A percentile compares a stretch with the other conserved stretches of the same genome.
Conservation (phyloP, 2,888 invertebrate genomes). For the Lasioglossum oenotherae region DNA sequence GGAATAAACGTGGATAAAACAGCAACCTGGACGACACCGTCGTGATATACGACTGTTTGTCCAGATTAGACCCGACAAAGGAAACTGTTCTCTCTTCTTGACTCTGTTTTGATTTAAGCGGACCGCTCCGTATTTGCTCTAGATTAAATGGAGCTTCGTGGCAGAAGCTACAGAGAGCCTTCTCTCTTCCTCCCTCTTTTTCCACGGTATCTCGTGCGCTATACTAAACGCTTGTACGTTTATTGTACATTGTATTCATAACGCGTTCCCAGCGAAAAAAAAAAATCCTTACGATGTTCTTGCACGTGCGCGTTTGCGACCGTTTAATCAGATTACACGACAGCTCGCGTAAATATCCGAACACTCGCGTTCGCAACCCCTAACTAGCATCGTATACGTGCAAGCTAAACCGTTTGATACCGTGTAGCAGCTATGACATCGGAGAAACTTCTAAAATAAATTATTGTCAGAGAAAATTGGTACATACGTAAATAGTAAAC, state of each 20-base stretch:
- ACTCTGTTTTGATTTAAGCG: slow-evolving; percentile 77
- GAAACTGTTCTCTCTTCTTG: slow-evolving; percentile 74
- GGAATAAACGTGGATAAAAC: slow-evolving; percentile 64
- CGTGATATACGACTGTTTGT: slow-evolving; percentile 78
- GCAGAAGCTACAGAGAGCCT: slow-evolving; percentile 38
- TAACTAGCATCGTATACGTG: not conserved
- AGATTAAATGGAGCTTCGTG: slow-evolving; percentile 75
- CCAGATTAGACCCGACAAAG: slow-evolving; percentile 80
- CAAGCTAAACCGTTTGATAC: not conserved
- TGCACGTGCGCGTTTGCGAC: not conserved
- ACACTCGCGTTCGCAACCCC: not conserved
- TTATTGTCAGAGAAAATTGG: not conserved
- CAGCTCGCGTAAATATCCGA: not conserved
- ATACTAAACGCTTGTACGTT: slow-evolving; percentile 23
- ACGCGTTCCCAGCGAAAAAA: slow-evolving; percentile 7
- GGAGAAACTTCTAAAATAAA: not conserved
- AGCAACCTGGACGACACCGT: slow-evolving; percentile 49
- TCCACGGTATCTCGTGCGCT: slow-evolving; percentile 56
- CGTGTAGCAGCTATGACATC: not conserved
- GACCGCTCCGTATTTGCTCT: slow-evolving; percentile 77
- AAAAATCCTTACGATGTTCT: slow-evolving; percentile 17
- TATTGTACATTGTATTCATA: slow-evolving; percentile 64
- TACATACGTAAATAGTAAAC: too few relatives aligned
- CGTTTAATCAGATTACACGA: slow-evolving; percentile 12
- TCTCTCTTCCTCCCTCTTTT: slow-evolving; percentile 55